Base-by-base conservation (phyloP, 2,888 invertebrate genomes). In the Neoascia interrupta region DNA sequence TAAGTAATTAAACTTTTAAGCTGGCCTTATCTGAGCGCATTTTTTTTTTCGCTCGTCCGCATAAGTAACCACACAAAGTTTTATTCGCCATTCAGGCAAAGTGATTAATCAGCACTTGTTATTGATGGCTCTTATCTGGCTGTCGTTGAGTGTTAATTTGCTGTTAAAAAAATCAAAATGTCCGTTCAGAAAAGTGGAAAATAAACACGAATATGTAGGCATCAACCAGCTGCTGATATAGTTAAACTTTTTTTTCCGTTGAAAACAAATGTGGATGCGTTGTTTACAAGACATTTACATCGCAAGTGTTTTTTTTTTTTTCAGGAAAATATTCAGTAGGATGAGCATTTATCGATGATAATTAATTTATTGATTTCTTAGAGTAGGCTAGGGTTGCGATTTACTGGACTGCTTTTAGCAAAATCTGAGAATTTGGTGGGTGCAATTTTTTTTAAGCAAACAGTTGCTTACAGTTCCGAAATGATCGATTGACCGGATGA, bases 261-360 rank as follows among this genome's bases (percentile, higher is more conserved):
- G 15, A 54, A 41, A 47, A 56, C 36, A 63, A 69, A 63, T 63
- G 61, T 37, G 51, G 43, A 56, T 13, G 54, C 21, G 28, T 56
- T 75, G 75, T 75, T 75, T 56, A 75, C 75, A 75, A 43, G 75
- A 51, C 56, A 51, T 68, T 75, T 56, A 75, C 56, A 68, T n/a
- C n/a, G n/a, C 53, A 63, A 36, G 41, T 49, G n/a, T 49, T 63
- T 10, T 31, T 37, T n/a, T n/a, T n/a, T n/a, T n/a, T n/a, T n/a
- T n/a, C n/a, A n/a, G n/a, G n/a, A n/a, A n/a, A n/a, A n/a, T n/a
- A n/a, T n/a, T n/a, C n/a, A n/a, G n/a, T n/a, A n/a, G n/a, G 36
- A 34, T 37, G 11, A 19, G 28, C 18, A 53, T 47, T 68, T 39
- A 23, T 61, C n/a, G 39, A 26, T n/a, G 41, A 45, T 58, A 58